Base-by-base conservation (phyloP, 64 coral and sea anemone species). In the Catalaphyllia jardinei region DNA sequence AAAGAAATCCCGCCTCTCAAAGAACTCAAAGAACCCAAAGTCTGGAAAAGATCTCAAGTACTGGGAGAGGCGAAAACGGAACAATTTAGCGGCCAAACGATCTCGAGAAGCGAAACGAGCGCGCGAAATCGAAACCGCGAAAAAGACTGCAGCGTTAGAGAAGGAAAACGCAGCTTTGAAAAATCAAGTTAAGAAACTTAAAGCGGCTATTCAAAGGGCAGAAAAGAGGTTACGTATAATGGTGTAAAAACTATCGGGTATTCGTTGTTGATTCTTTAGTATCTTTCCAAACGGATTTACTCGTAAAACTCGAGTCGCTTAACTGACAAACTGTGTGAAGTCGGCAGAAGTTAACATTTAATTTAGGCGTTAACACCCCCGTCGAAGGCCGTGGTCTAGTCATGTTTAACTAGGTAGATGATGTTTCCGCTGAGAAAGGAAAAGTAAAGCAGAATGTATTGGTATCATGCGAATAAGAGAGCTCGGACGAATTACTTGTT, bases 31-130 rank as follows among this genome's bases (percentile, higher is more conserved):
- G 10, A 69, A 71, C 22, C n/a, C 63, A 12, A 62, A 83, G 10
- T 16, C 24, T 0, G 19, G 35, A 0, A 91, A 84, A 39, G 71
- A 91, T 39, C 55, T 54, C 1, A 85, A 76, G 28, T 84, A 91
- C 54, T 91, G 78, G 79, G 89, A 91, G 18, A 75, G 81, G 62
- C 79, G 89, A 25, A 50, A 84, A 35, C 84, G 71, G 60, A 91
- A 91, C 69, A 91, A 91, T 85, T 82, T 91, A 49, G 89, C 89
- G 31, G 89, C 89, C 0, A 91, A 91, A 60, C 78, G 79, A 13
- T 91, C 89, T 15, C 79, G 89, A 2, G 67, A 91, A 65, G 73
- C 81, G 2, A 91, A 91, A 67, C 79, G 89, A 72, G 29, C 65
- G 19, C 71, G 67, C 16, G 89, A 91, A 76, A 85, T 91, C 27